Evolutionary conservation across 2,797 vertebrate genomes (phyloP).

Genomic region (Hippopotamyrus pictus): DNA sequence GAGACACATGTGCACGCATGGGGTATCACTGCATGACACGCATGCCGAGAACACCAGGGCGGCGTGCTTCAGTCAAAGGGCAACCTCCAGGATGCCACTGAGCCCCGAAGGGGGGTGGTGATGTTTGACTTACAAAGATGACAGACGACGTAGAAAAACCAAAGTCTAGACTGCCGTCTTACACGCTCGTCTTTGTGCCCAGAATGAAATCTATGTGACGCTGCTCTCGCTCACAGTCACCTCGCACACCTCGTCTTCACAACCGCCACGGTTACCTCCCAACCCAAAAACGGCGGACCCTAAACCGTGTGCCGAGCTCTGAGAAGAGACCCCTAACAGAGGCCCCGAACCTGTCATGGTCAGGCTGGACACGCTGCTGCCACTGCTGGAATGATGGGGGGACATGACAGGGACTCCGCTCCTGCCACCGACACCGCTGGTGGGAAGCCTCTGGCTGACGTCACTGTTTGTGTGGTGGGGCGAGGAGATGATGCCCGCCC

Average conservation of each 20-base stretch:
- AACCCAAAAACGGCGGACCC: constrained; percentile 63
- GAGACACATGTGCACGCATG: background rate
- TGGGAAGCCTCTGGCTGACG: constrained; percentile 38
- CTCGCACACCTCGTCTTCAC: constrained; percentile 58
- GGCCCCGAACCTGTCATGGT: constrained; percentile 38
- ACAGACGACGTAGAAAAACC: background rate
- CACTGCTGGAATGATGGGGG: constrained; percentile 40
- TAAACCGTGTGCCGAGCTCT: constrained; percentile 40
- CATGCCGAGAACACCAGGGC: background rate
- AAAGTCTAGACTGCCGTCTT: background rate
- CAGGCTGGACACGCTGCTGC: constrained; percentile 29
- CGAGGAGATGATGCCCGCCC: constrained; percentile 44
- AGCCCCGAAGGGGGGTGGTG: background rate
- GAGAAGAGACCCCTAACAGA: constrained; percentile 45
- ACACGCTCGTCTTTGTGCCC: background rate
- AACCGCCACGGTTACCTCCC: constrained; percentile 44
- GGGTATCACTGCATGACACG: background rate
- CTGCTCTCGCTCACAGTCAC: constrained; percentile 53
- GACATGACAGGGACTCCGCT: constrained; percentile 32
- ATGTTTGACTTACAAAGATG: background rate
- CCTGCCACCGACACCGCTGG: background rate
- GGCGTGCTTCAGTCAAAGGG: background rate
- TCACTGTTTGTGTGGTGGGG: constrained; percentile 42
- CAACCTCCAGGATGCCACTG: background rate
- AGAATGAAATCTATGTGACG: constrained; percentile 47